These are phyloP conservation scores for Herminia tarsipennalis DNA, from an alignment of 2,888 invertebrate genomes.

Conservation along the genomic window DNA sequence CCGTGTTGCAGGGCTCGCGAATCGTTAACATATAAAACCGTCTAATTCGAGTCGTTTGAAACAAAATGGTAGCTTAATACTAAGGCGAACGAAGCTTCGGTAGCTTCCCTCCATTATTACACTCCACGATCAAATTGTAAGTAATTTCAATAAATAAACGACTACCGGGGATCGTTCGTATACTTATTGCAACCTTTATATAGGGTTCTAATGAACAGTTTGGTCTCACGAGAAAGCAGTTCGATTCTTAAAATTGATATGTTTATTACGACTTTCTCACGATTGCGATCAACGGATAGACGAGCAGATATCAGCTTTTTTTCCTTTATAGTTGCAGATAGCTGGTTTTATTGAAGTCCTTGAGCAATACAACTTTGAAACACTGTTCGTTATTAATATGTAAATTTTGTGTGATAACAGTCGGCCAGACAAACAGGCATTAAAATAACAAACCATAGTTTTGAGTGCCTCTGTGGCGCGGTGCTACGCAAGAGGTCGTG, in stretches of 20 bases:
- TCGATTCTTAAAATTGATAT: conserved; percentile 79
- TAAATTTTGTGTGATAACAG: too few species aligned
- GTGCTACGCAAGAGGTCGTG: too few species aligned
- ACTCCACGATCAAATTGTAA: conserved; percentile 80
- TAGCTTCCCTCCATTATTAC: conserved; percentile 74
- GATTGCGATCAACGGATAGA: conserved; percentile 73
- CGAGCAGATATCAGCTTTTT: conserved; percentile 19
- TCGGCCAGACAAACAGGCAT: too few species aligned
- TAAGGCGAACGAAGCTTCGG: conserved; percentile 74
- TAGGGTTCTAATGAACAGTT: conserved; percentile 81
- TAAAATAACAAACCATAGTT: too few species aligned
- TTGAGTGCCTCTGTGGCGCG: too few species aligned
- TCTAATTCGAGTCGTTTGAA: conserved; percentile 74
- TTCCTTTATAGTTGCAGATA: conserved; percentile 25
- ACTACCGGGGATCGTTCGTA: conserved; percentile 58
- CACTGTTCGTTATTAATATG: too few species aligned
- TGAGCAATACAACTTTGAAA: background rate
- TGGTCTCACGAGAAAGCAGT: conserved; percentile 82
- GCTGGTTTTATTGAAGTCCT: conserved; percentile 27
- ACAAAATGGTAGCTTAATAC: conserved; percentile 73
- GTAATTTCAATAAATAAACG: conserved; percentile 84
- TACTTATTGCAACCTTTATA: conserved; percentile 72
- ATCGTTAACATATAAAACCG: conserved; percentile 59
- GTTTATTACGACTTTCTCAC: conserved; percentile 85
- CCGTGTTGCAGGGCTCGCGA: conserved; percentile 10